Base-by-base conservation (phyloP, 2,113 vertebrate species). In the Hystrix cristata region DNA sequence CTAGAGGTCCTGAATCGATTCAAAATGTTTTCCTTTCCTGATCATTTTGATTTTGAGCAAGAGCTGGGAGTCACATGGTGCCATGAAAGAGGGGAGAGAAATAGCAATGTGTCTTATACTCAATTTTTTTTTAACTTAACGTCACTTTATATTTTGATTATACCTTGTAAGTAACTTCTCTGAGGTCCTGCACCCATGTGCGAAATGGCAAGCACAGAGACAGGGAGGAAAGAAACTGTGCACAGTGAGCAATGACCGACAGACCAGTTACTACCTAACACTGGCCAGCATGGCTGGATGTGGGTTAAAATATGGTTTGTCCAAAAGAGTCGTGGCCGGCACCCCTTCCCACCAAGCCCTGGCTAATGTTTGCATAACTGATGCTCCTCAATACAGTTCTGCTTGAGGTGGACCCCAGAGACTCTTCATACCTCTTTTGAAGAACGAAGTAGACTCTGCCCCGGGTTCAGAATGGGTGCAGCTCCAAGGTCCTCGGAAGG, bases 251-350 rank as follows among this genome's bases (percentile, higher is more conserved):
- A 14, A 59, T n/a, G 60, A 78, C 46, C 23, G 38, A 48, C 31
- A 91, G 14, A 7, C 15, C 0, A 0, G 53, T 6, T 34, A 7
- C 57, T 2, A 16, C 15, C 0, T 9, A 15, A n/a, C 3, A 19
- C 38, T 21, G 69, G n/a, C 14, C 18, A 12, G 11, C 13, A 3
- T 4, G 13, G 46, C 87, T 72, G 59, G 7, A 9, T 59, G 2
- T 18, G 5, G 8, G 23, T 12, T 48, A 15, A 92, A 65, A 43
- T 34, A 23, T 31, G 25, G 1, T 23, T 43, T 81, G 53, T n/a
- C 55, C 57, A 11, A 43, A 79, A 72, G 10, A 83, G 10, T 2
- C 25, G 10, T 16, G 27, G 4, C 25, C 16, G 21, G 76, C 27
- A 12, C 46, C 3, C 23, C 67, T 55, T 25, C 46, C 46, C 67